These are phyloP conservation scores for Crossoptilon crossoptilon DNA, from an alignment of 2,797 vertebrate genomes.

Conservation along the genomic window DNA sequence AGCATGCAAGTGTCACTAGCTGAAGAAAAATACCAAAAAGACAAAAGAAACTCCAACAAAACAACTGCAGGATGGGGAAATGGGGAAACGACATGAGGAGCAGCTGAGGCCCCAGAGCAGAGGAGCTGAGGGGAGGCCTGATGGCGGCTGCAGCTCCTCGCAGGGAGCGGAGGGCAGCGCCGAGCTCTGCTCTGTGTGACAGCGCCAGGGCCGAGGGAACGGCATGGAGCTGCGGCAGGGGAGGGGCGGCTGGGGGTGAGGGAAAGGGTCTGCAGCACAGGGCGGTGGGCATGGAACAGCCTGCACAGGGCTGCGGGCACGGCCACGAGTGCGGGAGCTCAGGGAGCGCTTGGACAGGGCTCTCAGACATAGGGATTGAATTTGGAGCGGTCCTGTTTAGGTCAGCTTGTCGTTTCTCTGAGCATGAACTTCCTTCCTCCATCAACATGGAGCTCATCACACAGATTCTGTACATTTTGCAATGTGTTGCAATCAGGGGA, in stretches of 20 bases:
- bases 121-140: background rate
- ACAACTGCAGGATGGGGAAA: background rate
- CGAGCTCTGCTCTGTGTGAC: too few relatives aligned
- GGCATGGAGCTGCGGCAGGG: background rate
- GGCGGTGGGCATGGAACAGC: too few relatives aligned
- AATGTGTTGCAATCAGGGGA: background rate
- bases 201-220: background rate
- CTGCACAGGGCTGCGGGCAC: too few relatives aligned
- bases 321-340: background rate
- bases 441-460: rapidly evolving
- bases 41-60: background rate
- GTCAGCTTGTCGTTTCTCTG: background rate
- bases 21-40: background rate
- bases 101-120: background rate
- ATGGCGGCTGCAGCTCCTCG: background rate
- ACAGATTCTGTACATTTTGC: background rate
- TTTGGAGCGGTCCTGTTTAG: background rate
- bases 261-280: background rate
- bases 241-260: background rate
- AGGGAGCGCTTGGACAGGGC: background rate
- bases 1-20: rapidly evolving
- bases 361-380: background rate
- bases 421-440: background rate
- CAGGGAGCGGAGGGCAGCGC: too few relatives aligned
- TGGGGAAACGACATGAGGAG: background rate